phyloP scores from a whole-genome alignment of 2,113 vertebrate species.

The Sylvietta virens region DNA sequence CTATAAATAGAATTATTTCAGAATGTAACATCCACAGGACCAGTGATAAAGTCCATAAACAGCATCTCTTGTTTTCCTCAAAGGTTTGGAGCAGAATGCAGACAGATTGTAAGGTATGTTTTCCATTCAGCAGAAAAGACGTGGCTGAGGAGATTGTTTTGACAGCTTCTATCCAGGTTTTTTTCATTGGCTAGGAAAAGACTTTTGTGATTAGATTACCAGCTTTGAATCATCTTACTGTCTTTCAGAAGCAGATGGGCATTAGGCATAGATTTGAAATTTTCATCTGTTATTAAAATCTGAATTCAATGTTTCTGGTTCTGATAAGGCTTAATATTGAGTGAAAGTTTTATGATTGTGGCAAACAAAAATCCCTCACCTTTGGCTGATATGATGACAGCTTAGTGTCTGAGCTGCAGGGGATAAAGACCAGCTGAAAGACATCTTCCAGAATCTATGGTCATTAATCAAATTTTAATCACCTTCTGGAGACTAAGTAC shows the following conservation, averaged over 20 bases:
- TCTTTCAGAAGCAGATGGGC: conserved; percentile 44
- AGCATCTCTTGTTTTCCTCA: conserved; percentile 5
- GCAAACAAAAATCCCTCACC: conserved; percentile 44
- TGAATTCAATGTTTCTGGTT: conserved; percentile 31
- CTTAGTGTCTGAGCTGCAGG: conserved; percentile 31
- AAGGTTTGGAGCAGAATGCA: background rate
- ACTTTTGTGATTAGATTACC: conserved; percentile 38
- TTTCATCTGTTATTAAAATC: conserved; percentile 55
- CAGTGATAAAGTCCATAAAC: background rate
- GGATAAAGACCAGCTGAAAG: conserved; percentile 31
- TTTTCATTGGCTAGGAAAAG: conserved; percentile 21
- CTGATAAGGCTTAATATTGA: conserved; percentile 38
- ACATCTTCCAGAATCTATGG: background rate
- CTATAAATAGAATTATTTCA: background rate
- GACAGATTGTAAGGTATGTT: background rate
- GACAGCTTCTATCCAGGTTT: conserved; percentile 55
- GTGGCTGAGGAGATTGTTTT: conserved; percentile 8
- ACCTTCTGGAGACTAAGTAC: conserved; percentile 10
- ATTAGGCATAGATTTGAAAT: conserved; percentile 25
- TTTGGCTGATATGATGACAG: conserved; percentile 47
- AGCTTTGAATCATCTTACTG: conserved; percentile 21
- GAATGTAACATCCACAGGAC: background rate
- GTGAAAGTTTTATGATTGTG: conserved; percentile 45
- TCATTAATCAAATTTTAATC: conserved; percentile 37
- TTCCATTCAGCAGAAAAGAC: conserved; percentile 27